Percentiles rank a stretch among this genome's conserved stretches.
These are phyloP conservation scores for Heteromormyrus szaboi DNA, from an alignment of 2,797 vertebrate species.

Conservation along the genomic window DNA sequence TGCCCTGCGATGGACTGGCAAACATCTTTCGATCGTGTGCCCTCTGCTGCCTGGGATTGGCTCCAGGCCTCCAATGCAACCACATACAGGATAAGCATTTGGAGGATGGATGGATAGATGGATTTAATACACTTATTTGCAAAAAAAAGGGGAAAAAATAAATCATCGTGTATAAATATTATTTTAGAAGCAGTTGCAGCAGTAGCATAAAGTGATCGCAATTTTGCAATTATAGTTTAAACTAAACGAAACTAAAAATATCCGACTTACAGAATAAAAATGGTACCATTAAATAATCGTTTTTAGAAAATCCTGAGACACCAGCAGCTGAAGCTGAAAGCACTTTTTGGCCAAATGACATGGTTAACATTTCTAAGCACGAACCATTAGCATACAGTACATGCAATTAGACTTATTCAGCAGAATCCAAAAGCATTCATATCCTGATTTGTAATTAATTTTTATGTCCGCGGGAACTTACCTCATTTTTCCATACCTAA, in stretches of 20 bases:
- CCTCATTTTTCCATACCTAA: conserved; percentile 48
- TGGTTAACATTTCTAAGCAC: conserved; percentile 68
- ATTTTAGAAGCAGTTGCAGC: background rate
- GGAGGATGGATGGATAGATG: background rate
- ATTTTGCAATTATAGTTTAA: background rate
- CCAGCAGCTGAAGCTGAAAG: conserved; percentile 32
- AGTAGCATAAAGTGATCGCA: background rate
- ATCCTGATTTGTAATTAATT: conserved; percentile 68
- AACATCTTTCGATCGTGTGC: background rate
- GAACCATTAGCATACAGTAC: conserved; percentile 60
- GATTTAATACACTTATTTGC: background rate
- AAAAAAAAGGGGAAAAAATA: background rate
- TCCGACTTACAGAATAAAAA: conserved; percentile 33
- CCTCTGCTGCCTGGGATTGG: background rate
- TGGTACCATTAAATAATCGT: conserved; percentile 55
- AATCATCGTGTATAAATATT: background rate
- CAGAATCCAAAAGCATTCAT: conserved; percentile 58
- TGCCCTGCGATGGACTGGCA: background rate
- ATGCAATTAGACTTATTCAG: conserved; percentile 65
- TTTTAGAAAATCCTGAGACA: conserved; percentile 35
- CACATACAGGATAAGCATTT: background rate
- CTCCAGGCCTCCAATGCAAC: background rate
- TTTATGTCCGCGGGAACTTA: conserved; percentile 56
- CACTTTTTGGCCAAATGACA: conserved; percentile 63
- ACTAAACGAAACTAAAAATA: background rate